phyloP scores from a whole-genome alignment of 2,113 vertebrate species.

The Rynchops niger region DNA sequence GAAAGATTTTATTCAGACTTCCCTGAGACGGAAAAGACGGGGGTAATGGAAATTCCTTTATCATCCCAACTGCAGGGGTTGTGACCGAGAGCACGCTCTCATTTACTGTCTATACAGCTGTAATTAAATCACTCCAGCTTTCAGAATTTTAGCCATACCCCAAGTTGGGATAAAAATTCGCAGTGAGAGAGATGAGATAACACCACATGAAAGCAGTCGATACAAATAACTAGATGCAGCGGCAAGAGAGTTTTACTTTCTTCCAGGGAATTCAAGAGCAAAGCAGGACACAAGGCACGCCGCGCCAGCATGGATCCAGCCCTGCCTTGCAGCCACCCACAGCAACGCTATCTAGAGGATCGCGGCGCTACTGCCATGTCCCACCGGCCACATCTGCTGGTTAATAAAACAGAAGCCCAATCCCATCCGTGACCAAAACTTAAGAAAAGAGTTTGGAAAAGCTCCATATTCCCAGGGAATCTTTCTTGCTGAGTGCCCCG shows the following conservation, averaged over 20 bases:
- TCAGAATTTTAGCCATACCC: not conserved
- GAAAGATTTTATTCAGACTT: conserved; percentile 29
- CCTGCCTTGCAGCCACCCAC: not conserved
- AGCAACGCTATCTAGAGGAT: not conserved
- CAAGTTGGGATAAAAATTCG: not conserved
- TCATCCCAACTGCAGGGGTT: not conserved
- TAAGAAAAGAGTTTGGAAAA: not conserved
- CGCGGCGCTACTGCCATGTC: not conserved
- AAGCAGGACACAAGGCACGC: not conserved
- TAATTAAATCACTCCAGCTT: conserved; percentile 40
- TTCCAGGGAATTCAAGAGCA: not conserved
- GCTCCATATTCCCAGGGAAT: not conserved
- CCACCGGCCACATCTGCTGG: not conserved
- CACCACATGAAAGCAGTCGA: not conserved
- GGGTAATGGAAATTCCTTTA: conserved; percentile 28
- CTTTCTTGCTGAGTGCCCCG: not conserved
- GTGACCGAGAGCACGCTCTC: not conserved
- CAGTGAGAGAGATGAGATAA: not conserved
- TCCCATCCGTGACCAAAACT: not conserved
- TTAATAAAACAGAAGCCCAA: not conserved
- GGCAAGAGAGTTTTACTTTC: not conserved
- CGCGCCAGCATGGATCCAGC: not conserved
- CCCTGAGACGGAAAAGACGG: not conserved
- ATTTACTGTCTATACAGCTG: conserved; percentile 1
- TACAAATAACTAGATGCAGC: not conserved